Percentiles rank a stretch among this genome's conserved stretches.
Conservation (phyloP, 2,888 invertebrate genomes). For the Ommatoiulus sabulosus region DNA sequence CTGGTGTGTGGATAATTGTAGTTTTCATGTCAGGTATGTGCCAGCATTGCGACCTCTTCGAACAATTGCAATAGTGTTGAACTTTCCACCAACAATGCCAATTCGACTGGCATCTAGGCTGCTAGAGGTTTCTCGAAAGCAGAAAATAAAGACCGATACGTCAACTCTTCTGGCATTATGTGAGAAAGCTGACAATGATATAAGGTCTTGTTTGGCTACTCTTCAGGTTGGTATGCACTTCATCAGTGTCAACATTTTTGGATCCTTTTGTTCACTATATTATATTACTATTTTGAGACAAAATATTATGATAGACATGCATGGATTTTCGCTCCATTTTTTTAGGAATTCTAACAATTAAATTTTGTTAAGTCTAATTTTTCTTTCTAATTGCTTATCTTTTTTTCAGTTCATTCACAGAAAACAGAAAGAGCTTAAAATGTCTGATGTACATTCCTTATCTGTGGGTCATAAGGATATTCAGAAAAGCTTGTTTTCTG, state of each 20-base stretch:
- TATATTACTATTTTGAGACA: too few relatives aligned
- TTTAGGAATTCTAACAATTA: too few relatives aligned
- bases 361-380: background rate
- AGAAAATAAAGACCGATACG: constrained; percentile 78
- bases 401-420: constrained; percentile 65
- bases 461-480: constrained; percentile 89
- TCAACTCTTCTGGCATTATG: constrained; percentile 81
- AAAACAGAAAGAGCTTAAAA: constrained; percentile 65
- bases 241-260: too few relatives aligned
- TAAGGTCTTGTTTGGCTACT: constrained; percentile 90
- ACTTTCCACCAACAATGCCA: constrained; percentile 63
- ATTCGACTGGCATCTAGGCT: constrained; percentile 74
- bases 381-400: background rate
- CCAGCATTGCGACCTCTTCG: constrained; percentile 86
- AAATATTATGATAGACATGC: too few relatives aligned
- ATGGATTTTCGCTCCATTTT: too few relatives aligned
- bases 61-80: constrained; percentile 77
- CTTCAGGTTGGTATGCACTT: constrained; percentile 73
- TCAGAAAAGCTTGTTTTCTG: constrained; percentile 83
- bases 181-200: constrained; percentile 88
- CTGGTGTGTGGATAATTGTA: constrained; percentile 20
- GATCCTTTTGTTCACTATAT: too few relatives aligned
- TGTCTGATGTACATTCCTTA: constrained; percentile 74
- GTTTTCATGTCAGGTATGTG: constrained; percentile 61
- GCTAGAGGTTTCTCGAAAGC: constrained; percentile 76